These are phyloP conservation scores for Caenorhabditis sp. DNA, from an alignment of 2,888 invertebrate genomes.

Conservation along the genomic window DNA sequence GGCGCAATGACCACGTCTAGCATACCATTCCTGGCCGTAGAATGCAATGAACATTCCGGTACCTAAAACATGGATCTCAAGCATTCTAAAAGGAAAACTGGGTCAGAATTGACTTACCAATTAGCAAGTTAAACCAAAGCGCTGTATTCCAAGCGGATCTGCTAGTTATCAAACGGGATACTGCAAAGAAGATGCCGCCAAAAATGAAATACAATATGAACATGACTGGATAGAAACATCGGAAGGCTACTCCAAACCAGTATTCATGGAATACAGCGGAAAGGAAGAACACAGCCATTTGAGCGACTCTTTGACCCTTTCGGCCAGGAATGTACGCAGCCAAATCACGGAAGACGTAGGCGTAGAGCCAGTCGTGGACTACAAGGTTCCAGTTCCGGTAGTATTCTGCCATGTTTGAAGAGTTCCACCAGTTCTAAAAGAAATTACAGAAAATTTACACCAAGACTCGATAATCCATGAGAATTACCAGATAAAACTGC, in stretches of 20 bases:
- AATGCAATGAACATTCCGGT: conserved; percentile 82
- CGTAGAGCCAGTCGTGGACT: conserved; percentile 95
- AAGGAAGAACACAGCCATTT: conserved; percentile 88
- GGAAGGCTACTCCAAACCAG: conserved; percentile 89
- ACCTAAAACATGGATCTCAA: conserved; percentile 51
- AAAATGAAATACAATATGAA: conserved; percentile 89
- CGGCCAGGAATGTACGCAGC: conserved; percentile 69
- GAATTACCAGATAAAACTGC: conserved; percentile 88
- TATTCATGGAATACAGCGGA: conserved; percentile 94
- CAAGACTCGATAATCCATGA: no score
- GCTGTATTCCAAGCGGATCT: conserved; percentile 88
- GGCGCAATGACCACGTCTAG: conserved; percentile 84
- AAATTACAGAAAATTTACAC: background rate
- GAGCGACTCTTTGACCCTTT: conserved; percentile 84
- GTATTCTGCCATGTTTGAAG: conserved; percentile 89
- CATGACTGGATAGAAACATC: conserved; percentile 93
- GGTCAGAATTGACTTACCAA: no score
- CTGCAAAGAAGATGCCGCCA: conserved; percentile 85
- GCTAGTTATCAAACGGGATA: conserved; percentile 84
- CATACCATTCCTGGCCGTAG: conserved; percentile 88
- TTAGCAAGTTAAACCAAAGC: conserved; percentile 90
- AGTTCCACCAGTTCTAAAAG: conserved; percentile 94
- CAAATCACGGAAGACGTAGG: conserved; percentile 86
- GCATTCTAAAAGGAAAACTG: no score
- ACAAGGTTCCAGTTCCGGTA: conserved; percentile 96